A percentile compares a stretch with the other conserved stretches of the same genome.
Conservation (phyloP, 2,888 invertebrate species). For the Acleris emargana region DNA sequence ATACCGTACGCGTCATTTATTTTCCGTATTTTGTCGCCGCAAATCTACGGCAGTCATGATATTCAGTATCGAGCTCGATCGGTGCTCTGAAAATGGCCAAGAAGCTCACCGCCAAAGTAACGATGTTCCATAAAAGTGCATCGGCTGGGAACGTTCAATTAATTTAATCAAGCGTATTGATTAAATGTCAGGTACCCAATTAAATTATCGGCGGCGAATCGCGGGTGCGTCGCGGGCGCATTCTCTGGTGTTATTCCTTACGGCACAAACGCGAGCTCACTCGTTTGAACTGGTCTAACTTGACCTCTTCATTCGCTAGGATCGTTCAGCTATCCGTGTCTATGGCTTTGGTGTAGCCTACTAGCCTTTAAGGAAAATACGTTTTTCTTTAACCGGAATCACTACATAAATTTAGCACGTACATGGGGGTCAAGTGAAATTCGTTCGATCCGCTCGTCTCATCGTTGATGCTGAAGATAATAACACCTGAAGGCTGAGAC, state of each 20-base stretch:
- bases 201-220: conserved; percentile 70
- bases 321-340: no score
- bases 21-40: conserved; percentile 39
- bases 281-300: no score
- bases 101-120: conserved; percentile 46
- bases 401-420: no score
- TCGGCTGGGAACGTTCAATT: conserved; percentile 69
- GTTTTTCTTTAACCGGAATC: no score
- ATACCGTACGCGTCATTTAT: conserved; percentile 45
- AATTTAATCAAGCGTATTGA: conserved; percentile 78
- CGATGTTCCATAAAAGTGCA: conserved; percentile 68
- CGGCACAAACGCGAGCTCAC: no score
- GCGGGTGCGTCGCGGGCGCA: conserved; percentile 55
- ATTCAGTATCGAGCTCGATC: conserved; percentile 39
- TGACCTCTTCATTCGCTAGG: no score
- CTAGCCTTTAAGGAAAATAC: no score
- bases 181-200: conserved; percentile 79
- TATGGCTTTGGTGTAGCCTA: no score
- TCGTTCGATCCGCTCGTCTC: no score
- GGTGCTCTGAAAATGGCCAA: conserved; percentile 40
- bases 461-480: no score
- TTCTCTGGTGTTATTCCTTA: conserved; percentile 38
- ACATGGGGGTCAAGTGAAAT: no score
- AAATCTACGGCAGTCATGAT: conserved; percentile 28
- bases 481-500: conserved; percentile 40